Evolutionary conservation across 2,888 invertebrate genomes (phyloP).

Genomic region (Syritta pipiens): DNA sequence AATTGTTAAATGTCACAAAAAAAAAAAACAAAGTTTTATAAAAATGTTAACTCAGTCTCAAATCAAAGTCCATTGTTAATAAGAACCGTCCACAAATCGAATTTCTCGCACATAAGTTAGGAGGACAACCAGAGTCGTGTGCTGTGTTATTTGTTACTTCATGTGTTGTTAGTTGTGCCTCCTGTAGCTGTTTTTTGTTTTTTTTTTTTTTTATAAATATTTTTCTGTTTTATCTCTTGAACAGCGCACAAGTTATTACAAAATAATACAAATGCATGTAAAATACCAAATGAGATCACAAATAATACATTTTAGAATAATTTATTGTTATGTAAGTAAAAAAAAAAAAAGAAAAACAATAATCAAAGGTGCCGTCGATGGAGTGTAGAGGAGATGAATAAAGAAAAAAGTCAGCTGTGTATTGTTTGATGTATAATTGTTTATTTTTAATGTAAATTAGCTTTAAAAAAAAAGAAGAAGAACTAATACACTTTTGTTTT

Average conservation of each 20-base stretch:
- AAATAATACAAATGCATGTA: constrained; percentile 30
- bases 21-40: constrained; percentile 9
- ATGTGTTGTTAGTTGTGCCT: constrained; percentile 47
- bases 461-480: not conserved
- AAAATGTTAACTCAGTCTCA: constrained; percentile 34
- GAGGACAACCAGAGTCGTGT: constrained; percentile 35
- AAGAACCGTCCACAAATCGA: constrained; percentile 66
- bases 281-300: constrained; percentile 69
- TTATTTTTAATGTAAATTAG: not conserved
- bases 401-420: not conserved
- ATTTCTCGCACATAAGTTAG: constrained; percentile 60
- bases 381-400: not conserved
- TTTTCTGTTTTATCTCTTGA: too few species aligned
- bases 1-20: constrained; percentile 51
- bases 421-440: not conserved
- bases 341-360: constrained; percentile 11
- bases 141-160: constrained; percentile 26
- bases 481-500: too few species aligned
- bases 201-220: not conserved
- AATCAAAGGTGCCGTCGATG: too few species aligned
- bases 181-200: constrained; percentile 18
- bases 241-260: constrained; percentile 10
- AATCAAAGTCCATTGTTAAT: constrained; percentile 57
- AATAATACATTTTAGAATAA: constrained; percentile 63
- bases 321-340: constrained; percentile 62